phyloP scores from a whole-genome alignment of 23 tunicate genomes.

The Clavelina lepadiformis region DNA sequence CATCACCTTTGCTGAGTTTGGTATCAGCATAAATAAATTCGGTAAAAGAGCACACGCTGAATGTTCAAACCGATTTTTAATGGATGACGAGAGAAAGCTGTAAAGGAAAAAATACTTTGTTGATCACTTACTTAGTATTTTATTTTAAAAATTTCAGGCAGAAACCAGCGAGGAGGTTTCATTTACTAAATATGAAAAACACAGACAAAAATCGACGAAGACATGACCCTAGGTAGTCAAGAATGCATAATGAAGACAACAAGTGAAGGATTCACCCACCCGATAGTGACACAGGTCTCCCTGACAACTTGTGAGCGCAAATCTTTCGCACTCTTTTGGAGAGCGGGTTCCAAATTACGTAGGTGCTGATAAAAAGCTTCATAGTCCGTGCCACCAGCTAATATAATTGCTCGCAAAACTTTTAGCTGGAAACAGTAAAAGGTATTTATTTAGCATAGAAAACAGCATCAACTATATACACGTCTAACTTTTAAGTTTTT shows the following conservation, averaged over 20 bases:
- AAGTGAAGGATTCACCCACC: no score
- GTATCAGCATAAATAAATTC: conserved; percentile 51
- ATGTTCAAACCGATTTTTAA: conserved; percentile 80
- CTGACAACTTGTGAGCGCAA: conserved; percentile 87
- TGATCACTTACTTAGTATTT: no score
- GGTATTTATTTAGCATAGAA: no score
- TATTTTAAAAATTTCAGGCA: no score
- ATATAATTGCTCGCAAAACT: conserved; percentile 42
- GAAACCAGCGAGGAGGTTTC: no score
- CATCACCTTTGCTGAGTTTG: conserved; percentile 78
- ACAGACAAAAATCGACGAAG: no score
- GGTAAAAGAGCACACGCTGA: conserved; percentile 59
- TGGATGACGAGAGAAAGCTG: conserved; percentile 55
- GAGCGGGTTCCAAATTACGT: conserved; percentile 63
- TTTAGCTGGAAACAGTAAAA: conserved; percentile 60
- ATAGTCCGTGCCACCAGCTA: conserved; percentile 64
- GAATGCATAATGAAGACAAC: no score
- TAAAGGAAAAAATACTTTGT: conserved; percentile 1
- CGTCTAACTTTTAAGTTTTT: no score
- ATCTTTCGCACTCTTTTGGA: conserved; percentile 64
- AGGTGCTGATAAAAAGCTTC: conserved; percentile 65
- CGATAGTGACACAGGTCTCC: conserved; percentile 89
- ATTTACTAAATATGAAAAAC: no score
- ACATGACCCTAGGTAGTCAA: no score
- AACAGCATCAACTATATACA: no score